Percentiles rank a stretch among this genome's conserved stretches.
These are phyloP conservation scores for Muschampia plurimacula DNA, from an alignment of 2,888 invertebrate species.

Conservation along the genomic window DNA sequence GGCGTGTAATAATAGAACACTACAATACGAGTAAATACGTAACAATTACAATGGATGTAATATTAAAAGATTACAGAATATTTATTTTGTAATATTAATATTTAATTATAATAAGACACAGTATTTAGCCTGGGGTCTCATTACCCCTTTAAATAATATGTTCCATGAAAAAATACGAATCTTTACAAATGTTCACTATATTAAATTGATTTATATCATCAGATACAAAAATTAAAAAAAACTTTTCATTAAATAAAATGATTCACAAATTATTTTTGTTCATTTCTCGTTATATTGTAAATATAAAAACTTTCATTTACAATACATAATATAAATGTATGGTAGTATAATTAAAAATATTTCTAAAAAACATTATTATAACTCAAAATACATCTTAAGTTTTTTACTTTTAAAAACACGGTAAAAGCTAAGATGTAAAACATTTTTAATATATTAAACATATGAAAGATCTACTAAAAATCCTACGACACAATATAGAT, in stretches of 20 bases:
- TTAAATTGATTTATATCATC: neutral
- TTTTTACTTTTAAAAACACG: neutral
- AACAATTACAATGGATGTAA: conserved; percentile 15
- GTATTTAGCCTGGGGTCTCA: conserved; percentile 39
- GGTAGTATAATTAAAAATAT: neutral
- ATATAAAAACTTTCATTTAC: too few relatives aligned
- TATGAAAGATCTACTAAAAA: conserved; percentile 1
- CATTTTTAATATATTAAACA: conserved; percentile 12
- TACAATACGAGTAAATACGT: conserved; percentile 44
- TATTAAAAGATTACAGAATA: conserved; percentile 33
- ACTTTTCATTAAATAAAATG: neutral
- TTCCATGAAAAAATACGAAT: conserved; percentile 18
- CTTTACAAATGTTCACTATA: conserved; percentile 11
- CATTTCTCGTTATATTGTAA: too few relatives aligned
- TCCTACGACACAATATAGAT: conserved; percentile 19
- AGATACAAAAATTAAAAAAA: neutral
- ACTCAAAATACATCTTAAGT: neutral
- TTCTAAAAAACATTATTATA: neutral
- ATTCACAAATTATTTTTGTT: neutral
- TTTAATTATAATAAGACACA: conserved; percentile 42
- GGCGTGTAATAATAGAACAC: conserved; percentile 34
- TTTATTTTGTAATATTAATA: conserved; percentile 22
- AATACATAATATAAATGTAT: too few relatives aligned
- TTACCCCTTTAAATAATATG: conserved; percentile 30
- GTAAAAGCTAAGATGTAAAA: neutral